These are phyloP conservation scores for Scopus umbretta DNA, from an alignment of 2,113 vertebrate species.

Conservation along the genomic window DNA sequence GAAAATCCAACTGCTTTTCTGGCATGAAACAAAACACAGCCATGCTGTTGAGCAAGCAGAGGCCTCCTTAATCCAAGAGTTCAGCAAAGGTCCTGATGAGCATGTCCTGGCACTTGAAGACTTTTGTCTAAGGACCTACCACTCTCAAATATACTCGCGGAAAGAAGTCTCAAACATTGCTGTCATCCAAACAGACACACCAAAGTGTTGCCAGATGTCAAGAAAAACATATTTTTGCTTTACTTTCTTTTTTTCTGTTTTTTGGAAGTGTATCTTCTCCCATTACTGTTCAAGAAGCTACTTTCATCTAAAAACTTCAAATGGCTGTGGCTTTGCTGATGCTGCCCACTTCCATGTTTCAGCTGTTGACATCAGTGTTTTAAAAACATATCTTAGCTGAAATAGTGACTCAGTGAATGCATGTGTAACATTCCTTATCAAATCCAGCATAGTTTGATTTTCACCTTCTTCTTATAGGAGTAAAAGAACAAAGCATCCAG, in stretches of 20 bases:
- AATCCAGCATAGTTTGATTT: neutral
- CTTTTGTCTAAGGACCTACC: neutral
- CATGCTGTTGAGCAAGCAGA: fast-evolving
- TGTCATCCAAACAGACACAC: neutral
- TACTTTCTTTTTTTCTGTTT: neutral
- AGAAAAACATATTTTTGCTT: neutral
- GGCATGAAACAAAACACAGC: neutral
- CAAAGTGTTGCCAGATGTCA: neutral
- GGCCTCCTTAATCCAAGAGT: fast-evolving
- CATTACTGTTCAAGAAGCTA: neutral
- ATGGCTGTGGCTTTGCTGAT: neutral
- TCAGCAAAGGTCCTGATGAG: neutral
- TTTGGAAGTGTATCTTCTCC: neutral
- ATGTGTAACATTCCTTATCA: neutral
- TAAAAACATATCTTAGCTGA: neutral
- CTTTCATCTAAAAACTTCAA: neutral
- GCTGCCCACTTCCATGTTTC: neutral
- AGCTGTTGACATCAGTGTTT: neutral
- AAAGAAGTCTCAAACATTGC: neutral
- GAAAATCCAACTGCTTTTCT: neutral
- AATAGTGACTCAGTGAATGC: neutral
- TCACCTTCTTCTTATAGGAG: neutral
- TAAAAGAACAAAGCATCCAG: neutral
- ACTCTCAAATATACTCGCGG: neutral
- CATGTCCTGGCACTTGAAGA: neutral